Base-by-base conservation (phyloP, 2,888 invertebrate species). In the Notodonta dromedarius region DNA sequence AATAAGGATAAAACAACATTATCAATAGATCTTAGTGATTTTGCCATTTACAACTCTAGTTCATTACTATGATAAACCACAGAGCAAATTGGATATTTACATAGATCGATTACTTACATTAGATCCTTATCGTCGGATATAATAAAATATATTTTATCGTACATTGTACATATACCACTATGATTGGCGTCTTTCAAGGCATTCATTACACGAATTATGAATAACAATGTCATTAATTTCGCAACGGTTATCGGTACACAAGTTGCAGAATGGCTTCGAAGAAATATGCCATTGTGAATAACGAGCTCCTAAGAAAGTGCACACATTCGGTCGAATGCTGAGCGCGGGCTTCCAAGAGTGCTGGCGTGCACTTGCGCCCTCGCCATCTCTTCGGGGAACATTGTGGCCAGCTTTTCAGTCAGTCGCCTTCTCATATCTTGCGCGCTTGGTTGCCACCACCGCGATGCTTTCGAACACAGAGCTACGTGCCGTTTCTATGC, bases 291-390 rank as follows among this genome's bases (percentile, higher is more conserved):
- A 56, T 42, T 56, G 56, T 56, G 16, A 56, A 56, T 56, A 56
- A 44, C 44, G 16, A 54, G 4, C 39, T 77, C 76, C 77, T 78
- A 78, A 77, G 82, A 78, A 83, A 85, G 83, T 82, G 80, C 83
- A 80, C 81, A 82, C 84, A 87, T 86, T 86, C 83, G 84, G 79
- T 74, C 76, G 85, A 90, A 87, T 90, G 92, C 91, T 92, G 90
- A 90, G 84, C 77, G 69, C 69, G 77, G 86, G 70, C 76, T 92
- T 91, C 91, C 89, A 80, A 87, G 89, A 88, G 82, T 77, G 72
- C 78, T 67, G 16, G 11, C 67, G 80, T 76, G 80, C 82, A 67
- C 66, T 73, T 70, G 80, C 75, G 78, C 77, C 77, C 74, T 74
- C 71, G 74, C 62, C 78, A 77, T 74, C 71, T 80, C 80, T 86